These are phyloP conservation scores for Ancistrus triradiatus DNA, from an alignment of 2,113 vertebrate genomes.

Conservation along the genomic window DNA sequence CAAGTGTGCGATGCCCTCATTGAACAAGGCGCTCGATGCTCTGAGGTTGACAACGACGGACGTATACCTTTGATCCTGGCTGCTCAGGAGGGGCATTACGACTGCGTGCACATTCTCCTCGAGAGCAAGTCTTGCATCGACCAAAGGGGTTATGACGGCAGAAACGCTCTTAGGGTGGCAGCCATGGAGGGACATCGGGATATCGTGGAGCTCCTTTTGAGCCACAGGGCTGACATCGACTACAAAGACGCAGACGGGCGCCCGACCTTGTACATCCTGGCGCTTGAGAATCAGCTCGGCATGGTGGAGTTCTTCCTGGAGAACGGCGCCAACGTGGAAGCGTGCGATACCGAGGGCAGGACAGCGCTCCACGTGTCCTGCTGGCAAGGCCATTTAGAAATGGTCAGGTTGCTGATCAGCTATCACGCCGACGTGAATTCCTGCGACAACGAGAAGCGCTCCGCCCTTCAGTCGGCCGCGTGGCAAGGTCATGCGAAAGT, in stretches of 20 bases:
- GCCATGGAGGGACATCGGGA: conserved; percentile 92
- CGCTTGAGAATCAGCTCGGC: conserved; percentile 91
- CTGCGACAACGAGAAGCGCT: conserved; percentile 91
- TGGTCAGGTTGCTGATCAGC: conserved; percentile 88
- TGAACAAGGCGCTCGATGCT: conserved; percentile 93
- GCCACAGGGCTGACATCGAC: conserved; percentile 87
- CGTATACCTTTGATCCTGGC: conserved; percentile 88
- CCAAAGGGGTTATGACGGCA: conserved; percentile 91
- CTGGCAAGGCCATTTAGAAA: conserved; percentile 96
- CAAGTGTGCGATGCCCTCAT: conserved; percentile 93
- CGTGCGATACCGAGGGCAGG: conserved; percentile 87
- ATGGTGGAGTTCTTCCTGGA: conserved; percentile 96
- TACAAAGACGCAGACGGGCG: conserved; percentile 92
- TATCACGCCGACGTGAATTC: conserved; percentile 88
- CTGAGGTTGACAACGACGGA: conserved; percentile 93
- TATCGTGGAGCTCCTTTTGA: conserved; percentile 87
- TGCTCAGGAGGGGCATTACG: conserved; percentile 94
- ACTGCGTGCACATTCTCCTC: conserved; percentile 88
- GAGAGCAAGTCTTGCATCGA: conserved; percentile 90
- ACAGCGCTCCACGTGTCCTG: conserved; percentile 96
- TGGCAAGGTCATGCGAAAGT: conserved; percentile 94
- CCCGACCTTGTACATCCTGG: conserved; percentile 92
- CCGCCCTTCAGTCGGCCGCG: conserved; percentile 89
- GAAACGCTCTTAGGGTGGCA: conserved; percentile 88
- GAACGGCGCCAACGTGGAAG: conserved; percentile 91